These are phyloP conservation scores for Elephas maximus DNA, from an alignment of 2,113 vertebrate genomes.

Conservation along the genomic window DNA sequence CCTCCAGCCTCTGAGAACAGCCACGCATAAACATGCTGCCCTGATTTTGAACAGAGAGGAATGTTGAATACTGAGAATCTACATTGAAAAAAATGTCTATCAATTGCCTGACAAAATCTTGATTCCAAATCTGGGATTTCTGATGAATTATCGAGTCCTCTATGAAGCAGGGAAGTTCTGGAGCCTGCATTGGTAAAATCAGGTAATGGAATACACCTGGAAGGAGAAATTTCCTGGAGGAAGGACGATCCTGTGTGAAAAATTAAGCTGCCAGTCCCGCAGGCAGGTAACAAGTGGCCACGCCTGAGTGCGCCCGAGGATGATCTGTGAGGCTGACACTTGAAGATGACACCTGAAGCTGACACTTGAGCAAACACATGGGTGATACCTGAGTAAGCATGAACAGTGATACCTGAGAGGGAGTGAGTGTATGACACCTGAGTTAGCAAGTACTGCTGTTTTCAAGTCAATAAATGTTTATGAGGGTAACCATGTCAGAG, in stretches of 20 bases:
- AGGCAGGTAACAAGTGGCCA: not conserved
- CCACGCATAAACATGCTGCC: not conserved
- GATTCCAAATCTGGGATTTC: constrained; percentile 15
- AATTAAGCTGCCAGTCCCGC: not conserved
- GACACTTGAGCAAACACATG: constrained; percentile 42
- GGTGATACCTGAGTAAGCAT: constrained; percentile 38
- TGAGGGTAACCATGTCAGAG: constrained; percentile 51
- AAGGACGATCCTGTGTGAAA: not conserved
- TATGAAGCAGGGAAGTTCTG: not conserved
- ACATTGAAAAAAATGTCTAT: constrained; percentile 10
- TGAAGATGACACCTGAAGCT: not conserved
- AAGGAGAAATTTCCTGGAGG: constrained; percentile 8
- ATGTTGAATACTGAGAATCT: constrained; percentile 22
- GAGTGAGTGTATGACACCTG: constrained; percentile 9
- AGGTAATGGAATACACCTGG: not conserved
- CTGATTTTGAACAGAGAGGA: constrained; percentile 41
- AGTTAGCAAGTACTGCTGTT: constrained; percentile 61
- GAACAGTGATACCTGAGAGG: constrained; percentile 9
- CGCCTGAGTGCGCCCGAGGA: not conserved
- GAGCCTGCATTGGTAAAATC: not conserved
- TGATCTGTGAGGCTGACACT: not conserved
- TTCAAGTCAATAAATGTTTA: constrained; percentile 65
- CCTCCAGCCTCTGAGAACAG: constrained; percentile 26
- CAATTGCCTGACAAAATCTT: not conserved
- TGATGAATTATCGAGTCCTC: not conserved